phyloP scores from a whole-genome alignment of 2,888 invertebrate genomes.

The Acronicta aceris region DNA sequence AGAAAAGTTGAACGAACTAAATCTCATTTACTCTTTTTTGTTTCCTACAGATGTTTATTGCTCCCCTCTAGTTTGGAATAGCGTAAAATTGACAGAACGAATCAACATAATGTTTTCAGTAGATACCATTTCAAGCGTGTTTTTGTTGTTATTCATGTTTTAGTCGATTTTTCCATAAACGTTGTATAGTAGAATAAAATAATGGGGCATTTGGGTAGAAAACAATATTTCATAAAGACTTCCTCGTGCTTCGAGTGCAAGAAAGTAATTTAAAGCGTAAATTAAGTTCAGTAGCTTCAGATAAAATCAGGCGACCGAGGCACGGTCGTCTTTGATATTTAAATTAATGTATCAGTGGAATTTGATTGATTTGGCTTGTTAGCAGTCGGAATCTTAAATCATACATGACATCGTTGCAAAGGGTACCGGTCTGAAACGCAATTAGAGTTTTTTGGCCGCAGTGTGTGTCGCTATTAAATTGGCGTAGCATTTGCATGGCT shows the following conservation, averaged over 20 bases:
- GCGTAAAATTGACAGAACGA: constrained; percentile 75
- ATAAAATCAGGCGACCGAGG: constrained; percentile 22
- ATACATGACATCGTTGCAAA: constrained; percentile 57
- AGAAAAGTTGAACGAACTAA: constrained; percentile 69
- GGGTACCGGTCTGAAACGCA: constrained; percentile 58
- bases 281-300: constrained; percentile 32
- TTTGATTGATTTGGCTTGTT: constrained; percentile 65
- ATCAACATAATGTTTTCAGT: constrained; percentile 62
- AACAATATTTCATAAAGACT: constrained; percentile 3
- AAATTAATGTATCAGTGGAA: constrained; percentile 55
- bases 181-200: constrained; percentile 18
- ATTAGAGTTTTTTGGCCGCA: constrained; percentile 62
- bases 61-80: constrained; percentile 62
- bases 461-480: constrained; percentile 60
- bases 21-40: constrained; percentile 65
- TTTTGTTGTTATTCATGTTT: constrained; percentile 43
- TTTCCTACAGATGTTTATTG: constrained; percentile 60
- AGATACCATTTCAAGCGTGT: constrained; percentile 46
- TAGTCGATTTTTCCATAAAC: constrained; percentile 22
- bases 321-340: constrained; percentile 53
- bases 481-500: constrained; percentile 66
- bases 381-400: constrained; percentile 49
- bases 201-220: background rate
- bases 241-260: background rate
- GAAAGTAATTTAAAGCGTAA: constrained; percentile 13